phyloP scores from a whole-genome alignment of 2,113 vertebrate species.

The Pachycephala philippinensis region DNA sequence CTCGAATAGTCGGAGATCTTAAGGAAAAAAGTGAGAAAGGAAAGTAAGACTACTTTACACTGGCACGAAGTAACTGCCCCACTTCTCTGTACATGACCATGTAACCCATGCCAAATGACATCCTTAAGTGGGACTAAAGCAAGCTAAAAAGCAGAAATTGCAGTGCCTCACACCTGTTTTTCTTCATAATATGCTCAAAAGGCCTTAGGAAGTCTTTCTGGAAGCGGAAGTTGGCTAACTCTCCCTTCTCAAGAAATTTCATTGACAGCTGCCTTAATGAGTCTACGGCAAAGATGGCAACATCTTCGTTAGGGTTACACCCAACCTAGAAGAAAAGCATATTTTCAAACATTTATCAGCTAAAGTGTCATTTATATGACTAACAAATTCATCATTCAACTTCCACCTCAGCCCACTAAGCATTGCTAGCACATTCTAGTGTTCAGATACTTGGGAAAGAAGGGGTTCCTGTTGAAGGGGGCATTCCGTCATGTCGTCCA shows the following conservation, averaged over 20 bases:
- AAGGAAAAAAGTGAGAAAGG: background rate
- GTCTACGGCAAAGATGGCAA: constrained; percentile 96
- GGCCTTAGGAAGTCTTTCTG: constrained; percentile 97
- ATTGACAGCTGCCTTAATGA: constrained; percentile 95
- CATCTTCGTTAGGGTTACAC: constrained; percentile 97
- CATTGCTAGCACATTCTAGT: background rate
- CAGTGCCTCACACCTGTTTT: constrained; percentile 83
- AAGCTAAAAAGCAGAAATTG: background rate
- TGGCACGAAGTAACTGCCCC: background rate
- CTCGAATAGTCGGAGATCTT: constrained; percentile 95
- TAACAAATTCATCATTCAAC: background rate
- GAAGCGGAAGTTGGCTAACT: constrained; percentile 97
- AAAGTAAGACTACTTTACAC: background rate
- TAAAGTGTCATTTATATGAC: background rate
- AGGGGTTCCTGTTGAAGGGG: background rate
- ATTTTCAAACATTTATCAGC: background rate
- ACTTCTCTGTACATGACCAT: background rate
- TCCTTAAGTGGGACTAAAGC: background rate
- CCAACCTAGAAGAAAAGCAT: constrained; percentile 80
- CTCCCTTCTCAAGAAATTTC: constrained; percentile 98
- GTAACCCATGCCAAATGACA: background rate
- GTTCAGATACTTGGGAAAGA: background rate
- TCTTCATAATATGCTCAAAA: constrained; percentile 98
- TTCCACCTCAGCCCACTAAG: background rate
- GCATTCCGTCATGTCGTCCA: background rate